A percentile compares a stretch with the other conserved stretches of the same genome.
phyloP scores from a whole-genome alignment of 1,140 invertebrate species.

The Mizuhopecten yessoensis region DNA sequence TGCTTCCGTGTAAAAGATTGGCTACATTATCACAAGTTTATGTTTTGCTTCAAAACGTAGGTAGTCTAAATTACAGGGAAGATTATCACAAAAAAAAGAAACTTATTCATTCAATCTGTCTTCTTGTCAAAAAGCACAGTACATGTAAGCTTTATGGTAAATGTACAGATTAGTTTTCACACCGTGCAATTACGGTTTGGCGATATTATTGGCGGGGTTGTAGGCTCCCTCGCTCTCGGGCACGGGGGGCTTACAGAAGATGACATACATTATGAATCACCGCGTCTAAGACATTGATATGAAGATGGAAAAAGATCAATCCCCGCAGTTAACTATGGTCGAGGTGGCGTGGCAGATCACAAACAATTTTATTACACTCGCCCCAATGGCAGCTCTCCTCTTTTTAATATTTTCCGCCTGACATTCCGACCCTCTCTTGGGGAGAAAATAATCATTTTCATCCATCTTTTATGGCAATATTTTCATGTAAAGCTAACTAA shows the following conservation, averaged over 20 bases:
- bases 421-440: slow-evolving; percentile 49
- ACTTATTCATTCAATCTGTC: slow-evolving; percentile 39
- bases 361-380: slow-evolving; percentile 53
- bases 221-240: slow-evolving; percentile 29
- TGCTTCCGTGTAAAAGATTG: slow-evolving; percentile 38
- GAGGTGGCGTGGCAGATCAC: slow-evolving; percentile 44
- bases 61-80: slow-evolving; percentile 27
- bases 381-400: slow-evolving; percentile 1
- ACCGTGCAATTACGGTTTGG: slow-evolving; percentile 30
- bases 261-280: slow-evolving; percentile 39
- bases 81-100: slow-evolving; percentile 37
- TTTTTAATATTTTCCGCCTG: slow-evolving; percentile 62
- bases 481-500: slow-evolving; percentile 68
- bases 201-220: slow-evolving; percentile 23
- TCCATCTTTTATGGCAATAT: slow-evolving; percentile 67
- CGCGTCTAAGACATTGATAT: slow-evolving; percentile 38
- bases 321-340: slow-evolving; percentile 31
- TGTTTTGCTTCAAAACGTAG: slow-evolving; percentile 38
- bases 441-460: slow-evolving; percentile 60
- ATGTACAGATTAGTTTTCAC: slow-evolving; percentile 39
- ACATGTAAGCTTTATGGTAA: slow-evolving; percentile 39
- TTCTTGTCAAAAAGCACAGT: slow-evolving; percentile 33
- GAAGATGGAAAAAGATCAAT: slow-evolving; percentile 39
- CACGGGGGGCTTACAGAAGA: slow-evolving; percentile 16
- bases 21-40: slow-evolving; percentile 27